These are phyloP conservation scores for Spodoptera littoralis DNA, from an alignment of 2,888 invertebrate species.

Conservation along the genomic window DNA sequence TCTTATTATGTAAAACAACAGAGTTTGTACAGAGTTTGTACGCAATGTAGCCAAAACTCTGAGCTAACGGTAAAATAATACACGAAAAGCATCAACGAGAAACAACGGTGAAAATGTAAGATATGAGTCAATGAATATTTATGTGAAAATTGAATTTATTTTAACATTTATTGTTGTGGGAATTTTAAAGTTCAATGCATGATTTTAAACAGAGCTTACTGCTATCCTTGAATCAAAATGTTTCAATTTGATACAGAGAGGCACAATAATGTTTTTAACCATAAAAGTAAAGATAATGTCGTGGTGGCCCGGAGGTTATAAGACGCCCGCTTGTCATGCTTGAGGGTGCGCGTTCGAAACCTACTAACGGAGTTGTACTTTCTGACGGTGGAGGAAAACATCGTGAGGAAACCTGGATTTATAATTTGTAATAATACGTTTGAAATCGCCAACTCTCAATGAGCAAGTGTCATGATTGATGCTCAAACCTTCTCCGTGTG, in stretches of 20 bases:
- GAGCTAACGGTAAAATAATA: constrained; percentile 71
- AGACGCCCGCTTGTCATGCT: too few species aligned
- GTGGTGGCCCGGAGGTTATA: too few species aligned
- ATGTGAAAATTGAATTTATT: constrained; percentile 67
- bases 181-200: constrained; percentile 55
- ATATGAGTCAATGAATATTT: constrained; percentile 79
- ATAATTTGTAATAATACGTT: too few species aligned
- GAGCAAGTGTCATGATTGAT: too few species aligned
- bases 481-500: too few species aligned
- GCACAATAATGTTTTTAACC: not conserved
- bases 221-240: too few species aligned
- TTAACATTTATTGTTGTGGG: constrained; percentile 53
- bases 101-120: constrained; percentile 64
- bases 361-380: too few species aligned
- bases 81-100: constrained; percentile 65
- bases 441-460: too few species aligned
- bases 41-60: constrained; percentile 60
- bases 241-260: not conserved
- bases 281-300: too few species aligned
- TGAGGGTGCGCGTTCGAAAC: too few species aligned
- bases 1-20: constrained; percentile 81
- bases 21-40: constrained; percentile 74
- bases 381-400: too few species aligned
- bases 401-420: too few species aligned
- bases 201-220: constrained; percentile 33